phyloP scores from a whole-genome alignment of 2,113 vertebrate genomes.

The Tricholaema leucomelas region DNA sequence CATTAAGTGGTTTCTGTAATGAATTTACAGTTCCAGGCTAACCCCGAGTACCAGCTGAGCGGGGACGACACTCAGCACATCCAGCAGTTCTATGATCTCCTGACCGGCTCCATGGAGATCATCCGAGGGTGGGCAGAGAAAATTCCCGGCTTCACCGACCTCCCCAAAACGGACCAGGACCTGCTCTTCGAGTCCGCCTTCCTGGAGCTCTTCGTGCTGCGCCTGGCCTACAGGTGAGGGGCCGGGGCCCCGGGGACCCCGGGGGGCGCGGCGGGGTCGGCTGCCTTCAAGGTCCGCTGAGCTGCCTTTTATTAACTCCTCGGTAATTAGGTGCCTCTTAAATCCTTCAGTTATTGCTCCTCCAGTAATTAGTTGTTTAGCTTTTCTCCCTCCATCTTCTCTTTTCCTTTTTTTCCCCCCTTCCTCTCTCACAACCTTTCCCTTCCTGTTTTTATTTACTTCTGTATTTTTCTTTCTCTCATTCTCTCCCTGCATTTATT shows the following conservation, averaged over 20 bases:
- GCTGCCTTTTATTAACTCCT: constrained; percentile 84
- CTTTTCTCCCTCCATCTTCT: constrained; percentile 57
- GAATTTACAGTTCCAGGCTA: constrained; percentile 98
- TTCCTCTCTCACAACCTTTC: neutral
- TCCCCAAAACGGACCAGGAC: constrained; percentile 93
- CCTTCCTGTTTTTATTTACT: neutral
- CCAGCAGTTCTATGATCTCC: constrained; percentile 98
- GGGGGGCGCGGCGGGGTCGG: neutral
- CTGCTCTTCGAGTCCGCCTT: constrained; percentile 98
- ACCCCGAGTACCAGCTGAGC: constrained; percentile 97
- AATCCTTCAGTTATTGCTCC: constrained; percentile 84
- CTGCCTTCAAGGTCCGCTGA: constrained; percentile 80
- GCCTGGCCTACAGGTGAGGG: constrained; percentile 93
- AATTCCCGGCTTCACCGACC: constrained; percentile 92
- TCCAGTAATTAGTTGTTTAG: constrained; percentile 86
- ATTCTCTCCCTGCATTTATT: too few relatives aligned
- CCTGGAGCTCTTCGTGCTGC: constrained; percentile 95
- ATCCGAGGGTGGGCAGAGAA: constrained; percentile 98
- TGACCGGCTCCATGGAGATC: constrained; percentile 99
- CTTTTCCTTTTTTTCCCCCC: neutral
- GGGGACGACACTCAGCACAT: constrained; percentile 98
- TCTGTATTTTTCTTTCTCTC: neutral
- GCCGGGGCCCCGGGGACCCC: neutral
- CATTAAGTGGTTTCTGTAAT: constrained; percentile 88
- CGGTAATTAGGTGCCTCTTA: constrained; percentile 86